phyloP scores from a whole-genome alignment of 2,888 invertebrate species.

The Drosophila aldrichi region DNA sequence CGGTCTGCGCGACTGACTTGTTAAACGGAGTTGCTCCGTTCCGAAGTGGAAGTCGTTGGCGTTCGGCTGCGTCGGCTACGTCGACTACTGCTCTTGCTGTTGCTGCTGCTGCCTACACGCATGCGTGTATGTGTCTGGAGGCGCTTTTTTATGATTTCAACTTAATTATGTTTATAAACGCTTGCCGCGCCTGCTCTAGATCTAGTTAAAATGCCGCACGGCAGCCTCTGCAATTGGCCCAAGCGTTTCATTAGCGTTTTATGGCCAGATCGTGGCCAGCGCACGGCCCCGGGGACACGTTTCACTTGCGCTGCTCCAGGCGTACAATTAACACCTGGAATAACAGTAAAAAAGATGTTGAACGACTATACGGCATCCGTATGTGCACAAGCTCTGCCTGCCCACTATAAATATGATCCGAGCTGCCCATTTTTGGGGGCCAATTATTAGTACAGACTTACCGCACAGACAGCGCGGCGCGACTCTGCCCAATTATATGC shows the following conservation, averaged over 20 bases:
- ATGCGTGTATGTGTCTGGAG: conserved; percentile 63
- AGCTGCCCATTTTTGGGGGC: conserved; percentile 48
- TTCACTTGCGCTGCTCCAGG: conserved; percentile 49
- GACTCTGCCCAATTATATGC: conserved; percentile 77
- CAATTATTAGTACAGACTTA: conserved; percentile 51
- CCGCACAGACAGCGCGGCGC: conserved; percentile 58
- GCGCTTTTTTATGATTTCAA: conserved; percentile 77
- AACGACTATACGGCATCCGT: not conserved
- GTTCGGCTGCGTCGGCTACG: conserved; percentile 11
- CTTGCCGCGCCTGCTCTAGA: conserved; percentile 52
- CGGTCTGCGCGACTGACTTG: conserved; percentile 58
- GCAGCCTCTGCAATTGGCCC: conserved; percentile 53
- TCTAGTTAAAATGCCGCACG: conserved; percentile 65
- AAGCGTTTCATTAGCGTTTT: conserved; percentile 64
- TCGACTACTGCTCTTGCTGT: conserved; percentile 8
- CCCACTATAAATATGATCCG: conserved; percentile 11
- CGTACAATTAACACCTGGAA: conserved; percentile 71
- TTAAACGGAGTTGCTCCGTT: conserved; percentile 70
- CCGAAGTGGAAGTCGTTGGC: conserved; percentile 52
- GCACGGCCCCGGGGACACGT: conserved; percentile 44
- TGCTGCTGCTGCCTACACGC: conserved; percentile 58
- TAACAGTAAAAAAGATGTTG: conserved; percentile 28
- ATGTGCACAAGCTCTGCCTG: not conserved
- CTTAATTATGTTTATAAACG: conserved; percentile 77
- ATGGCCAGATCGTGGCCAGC: conserved; percentile 52